Base-by-base conservation (phyloP, 2,888 invertebrate species). In the Meganola albula region DNA sequence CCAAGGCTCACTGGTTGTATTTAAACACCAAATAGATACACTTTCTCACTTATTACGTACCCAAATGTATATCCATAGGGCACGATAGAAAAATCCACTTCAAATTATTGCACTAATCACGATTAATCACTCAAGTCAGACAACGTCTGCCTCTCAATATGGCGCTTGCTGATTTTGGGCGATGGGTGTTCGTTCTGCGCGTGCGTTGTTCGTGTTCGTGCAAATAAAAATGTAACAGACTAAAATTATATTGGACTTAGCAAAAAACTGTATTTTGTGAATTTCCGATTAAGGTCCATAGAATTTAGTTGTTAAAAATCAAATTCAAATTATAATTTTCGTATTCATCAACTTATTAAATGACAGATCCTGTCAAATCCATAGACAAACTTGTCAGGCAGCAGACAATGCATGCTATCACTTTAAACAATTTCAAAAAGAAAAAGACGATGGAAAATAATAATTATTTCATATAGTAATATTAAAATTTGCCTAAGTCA, bases 131-230 rank as follows among this genome's bases (percentile, higher is more conserved):
- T 85, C 84, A 78, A 85, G 83, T 84, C 84, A 86, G 85, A 88
- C 87, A 88, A 89, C 89, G 89, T 89, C 90, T 90, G 90, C 90
- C 90, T 90, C 89, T 89, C 90, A 91, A 91, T 90, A 91, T 91
- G 91, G 91, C 91, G 90, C 88, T 88, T 80, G 83, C 88, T 83
- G 88, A 87, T 87, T 87, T 87, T 85, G 80, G 83, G 82, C 78
- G 80, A 82, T 72, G 80, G 77, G 72, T 71, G 75, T 84, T 77
- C 78, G 75, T 84, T 77, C 78, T 85, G 84, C 85, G 85, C 84
- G 83, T 85, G 85, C 85, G 85, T 84, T 82, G 78, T 76, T 69
- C 64, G 71, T 75, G 66, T 75, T 69, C 66, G 65, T 74, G 68
- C 65, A 70, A 74, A 74, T 72, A 72, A 74, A 77, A 74, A 75